phyloP scores from a whole-genome alignment of 2,113 vertebrate species.

The Catharus bicknelli region DNA sequence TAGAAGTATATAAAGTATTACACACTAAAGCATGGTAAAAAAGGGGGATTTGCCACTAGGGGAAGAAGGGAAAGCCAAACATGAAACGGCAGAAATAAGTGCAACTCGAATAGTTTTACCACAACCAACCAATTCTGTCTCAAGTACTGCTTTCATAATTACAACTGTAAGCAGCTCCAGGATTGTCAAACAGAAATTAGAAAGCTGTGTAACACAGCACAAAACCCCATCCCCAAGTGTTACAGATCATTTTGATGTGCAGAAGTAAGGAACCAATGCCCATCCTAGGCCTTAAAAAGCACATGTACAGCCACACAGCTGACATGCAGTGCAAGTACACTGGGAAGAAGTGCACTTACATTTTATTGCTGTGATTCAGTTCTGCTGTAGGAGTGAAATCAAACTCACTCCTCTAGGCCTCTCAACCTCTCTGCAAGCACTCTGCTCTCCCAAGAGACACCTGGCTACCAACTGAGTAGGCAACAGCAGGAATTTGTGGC shows the following conservation, averaged over 20 bases:
- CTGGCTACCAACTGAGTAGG: background rate
- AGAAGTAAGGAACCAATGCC: background rate
- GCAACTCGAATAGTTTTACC: background rate
- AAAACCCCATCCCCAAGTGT: background rate
- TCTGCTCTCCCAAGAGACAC: background rate
- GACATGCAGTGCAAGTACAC: rapidly evolving
- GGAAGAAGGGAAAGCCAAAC: background rate
- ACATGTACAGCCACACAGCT: background rate
- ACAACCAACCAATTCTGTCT: background rate
- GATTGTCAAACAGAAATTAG: background rate
- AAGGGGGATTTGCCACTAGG: background rate
- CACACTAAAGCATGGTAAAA: background rate
- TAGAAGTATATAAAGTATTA: background rate
- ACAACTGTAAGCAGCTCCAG: background rate
- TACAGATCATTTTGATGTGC: background rate
- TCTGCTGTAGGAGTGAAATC: background rate
- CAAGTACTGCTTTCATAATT: background rate
- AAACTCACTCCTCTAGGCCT: background rate
- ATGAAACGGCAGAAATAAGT: background rate
- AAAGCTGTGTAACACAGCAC: background rate
- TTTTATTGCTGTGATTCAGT: background rate
- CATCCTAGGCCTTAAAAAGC: background rate
- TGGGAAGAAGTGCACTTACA: background rate
- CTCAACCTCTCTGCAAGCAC: background rate
- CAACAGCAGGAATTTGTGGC: background rate